A percentile compares a stretch with the other conserved stretches of the same genome.
phyloP scores from a whole-genome alignment of 2,888 invertebrate genomes.

The Plagiodera versicolora region DNA sequence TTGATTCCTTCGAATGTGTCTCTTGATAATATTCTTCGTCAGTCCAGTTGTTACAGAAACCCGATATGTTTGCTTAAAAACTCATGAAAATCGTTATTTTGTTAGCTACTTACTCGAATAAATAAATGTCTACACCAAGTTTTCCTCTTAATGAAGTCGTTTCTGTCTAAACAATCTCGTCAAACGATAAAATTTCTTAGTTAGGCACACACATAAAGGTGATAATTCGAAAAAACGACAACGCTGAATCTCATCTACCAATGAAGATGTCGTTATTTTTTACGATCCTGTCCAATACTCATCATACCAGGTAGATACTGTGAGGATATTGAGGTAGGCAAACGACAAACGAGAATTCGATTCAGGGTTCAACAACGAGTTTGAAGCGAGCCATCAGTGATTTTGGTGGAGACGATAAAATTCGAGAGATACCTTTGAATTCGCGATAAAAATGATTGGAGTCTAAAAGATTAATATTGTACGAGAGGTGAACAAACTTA shows the following conservation, averaged over 20 bases:
- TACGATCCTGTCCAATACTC: not conserved
- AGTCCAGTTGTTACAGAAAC: not conserved
- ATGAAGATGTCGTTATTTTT: not conserved
- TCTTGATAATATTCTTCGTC: not conserved
- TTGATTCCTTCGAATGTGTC: not conserved
- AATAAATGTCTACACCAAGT: not conserved
- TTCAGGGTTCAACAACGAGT: not conserved
- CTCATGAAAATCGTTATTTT: not conserved
- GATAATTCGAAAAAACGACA: not conserved
- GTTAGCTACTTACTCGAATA: not conserved
- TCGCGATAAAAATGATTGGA: not conserved
- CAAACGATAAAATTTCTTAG: not conserved
- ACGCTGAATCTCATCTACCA: not conserved
- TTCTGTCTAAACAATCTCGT: not conserved
- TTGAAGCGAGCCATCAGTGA: not conserved
- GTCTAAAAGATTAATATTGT: not conserved
- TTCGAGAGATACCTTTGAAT: too few species aligned
- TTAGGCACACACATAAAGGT: not conserved
- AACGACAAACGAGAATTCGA: not conserved
- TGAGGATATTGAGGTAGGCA: not conserved
- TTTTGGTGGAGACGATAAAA: not conserved
- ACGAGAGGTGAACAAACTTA: not conserved
- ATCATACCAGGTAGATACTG: not conserved
- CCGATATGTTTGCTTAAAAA: not conserved
- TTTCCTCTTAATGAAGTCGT: not conserved